Percentiles rank a stretch among this genome's conserved stretches.
phyloP scores from a whole-genome alignment of 2,888 invertebrate species.

The Metacarcinus magister region DNA sequence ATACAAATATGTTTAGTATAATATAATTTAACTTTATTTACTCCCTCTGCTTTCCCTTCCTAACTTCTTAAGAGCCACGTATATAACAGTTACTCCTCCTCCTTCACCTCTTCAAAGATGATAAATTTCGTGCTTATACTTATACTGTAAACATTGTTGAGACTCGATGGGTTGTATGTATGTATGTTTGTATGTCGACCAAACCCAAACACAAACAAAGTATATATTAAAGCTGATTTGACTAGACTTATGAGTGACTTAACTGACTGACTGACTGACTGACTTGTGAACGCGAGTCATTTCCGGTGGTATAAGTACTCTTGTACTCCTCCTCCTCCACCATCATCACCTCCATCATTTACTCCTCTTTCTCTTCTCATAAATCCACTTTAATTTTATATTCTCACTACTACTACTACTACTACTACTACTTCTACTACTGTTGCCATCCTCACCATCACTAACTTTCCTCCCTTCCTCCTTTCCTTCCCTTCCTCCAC shows the following conservation, averaged over 20 bases:
- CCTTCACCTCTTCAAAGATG: no score
- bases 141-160: no score
- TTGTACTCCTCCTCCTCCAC: background rate
- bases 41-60: no score
- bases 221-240: no score
- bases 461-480: no score
- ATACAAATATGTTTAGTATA: background rate
- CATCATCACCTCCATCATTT: background rate
- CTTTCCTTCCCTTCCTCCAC: background rate
- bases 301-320: background rate
- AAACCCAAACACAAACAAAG: background rate
- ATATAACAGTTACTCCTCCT: no score
- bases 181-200: background rate
- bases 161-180: background rate
- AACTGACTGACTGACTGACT: background rate
- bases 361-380: constrained; percentile 8
- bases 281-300: background rate
- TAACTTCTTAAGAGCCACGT: no score
- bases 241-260: no score
- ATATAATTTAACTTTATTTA: background rate
- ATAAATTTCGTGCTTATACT: no score
- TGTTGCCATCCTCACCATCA: background rate
- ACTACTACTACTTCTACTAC: background rate
- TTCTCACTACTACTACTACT: background rate
- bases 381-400: background rate